Base-by-base conservation (phyloP, 2,113 vertebrate genomes). In the Pituophis catenifer region DNA sequence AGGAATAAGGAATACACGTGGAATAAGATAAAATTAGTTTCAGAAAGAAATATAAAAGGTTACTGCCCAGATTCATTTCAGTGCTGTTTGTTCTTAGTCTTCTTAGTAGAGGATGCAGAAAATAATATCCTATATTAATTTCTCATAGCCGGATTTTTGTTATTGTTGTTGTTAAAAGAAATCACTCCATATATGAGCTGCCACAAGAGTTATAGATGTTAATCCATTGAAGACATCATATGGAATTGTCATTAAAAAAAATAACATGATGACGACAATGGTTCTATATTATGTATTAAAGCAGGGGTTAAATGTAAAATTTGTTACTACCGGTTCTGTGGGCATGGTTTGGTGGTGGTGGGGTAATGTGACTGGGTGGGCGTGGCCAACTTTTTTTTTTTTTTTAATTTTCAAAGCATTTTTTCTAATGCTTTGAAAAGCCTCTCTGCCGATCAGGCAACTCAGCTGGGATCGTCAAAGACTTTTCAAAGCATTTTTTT, bases 21-120 rank as follows among this genome's bases (percentile, higher is more conserved):
- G 65, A 90, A 94, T 26, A 21, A 96, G 90, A 57, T 98, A 97
- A 98, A 97, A 97, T 95, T 50, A 96, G 90, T 93, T 65, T 93
- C 24, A 90, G 26, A 88, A 91, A 44, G 13, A 50, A n/a, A 59
- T 50, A 11, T 29, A 48, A 7, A 29, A 4, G 9, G 85, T 23
- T 29, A 38, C 13, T 21, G 24, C 53, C 33, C 50, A 75, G n/a
- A 38, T 75, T 75, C n/a, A 75, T 75, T 38, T 24, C 15, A 58
- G 75, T 26, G 17, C 24, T 48, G 54, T 24, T 91, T 57, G 3
- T 62, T 70, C 59, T n/a, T 58, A 44, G 38, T 75, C 23, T 86
- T 75, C n/a, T 17, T 8, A 17, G 13, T 24, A 26, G 38, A 58
- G 38, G 44, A 48, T 91, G 19, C 29, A 44, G 29, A 54, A 86